phyloP scores from a whole-genome alignment of 1,140 invertebrate species.

The Diuraphis noxia region DNA sequence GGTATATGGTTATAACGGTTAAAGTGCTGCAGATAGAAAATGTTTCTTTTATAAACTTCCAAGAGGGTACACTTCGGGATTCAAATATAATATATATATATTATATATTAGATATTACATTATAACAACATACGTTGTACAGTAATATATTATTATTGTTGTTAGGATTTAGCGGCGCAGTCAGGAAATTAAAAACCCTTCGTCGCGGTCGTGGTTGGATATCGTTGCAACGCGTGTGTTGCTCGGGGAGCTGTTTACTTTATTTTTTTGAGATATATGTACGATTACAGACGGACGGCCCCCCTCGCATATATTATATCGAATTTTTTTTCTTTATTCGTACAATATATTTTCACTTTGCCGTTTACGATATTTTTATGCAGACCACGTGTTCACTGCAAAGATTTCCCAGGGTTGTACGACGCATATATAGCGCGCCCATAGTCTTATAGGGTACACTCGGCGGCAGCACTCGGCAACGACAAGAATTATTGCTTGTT shows the following conservation, averaged over 20 bases:
- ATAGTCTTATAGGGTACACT: background rate
- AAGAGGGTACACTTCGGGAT: background rate
- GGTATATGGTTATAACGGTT: background rate
- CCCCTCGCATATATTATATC: background rate
- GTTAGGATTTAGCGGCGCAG: conserved; percentile 9
- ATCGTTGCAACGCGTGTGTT: background rate
- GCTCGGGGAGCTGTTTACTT: background rate
- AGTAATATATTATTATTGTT: background rate
- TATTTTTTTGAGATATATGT: background rate
- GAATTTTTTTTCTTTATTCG: background rate
- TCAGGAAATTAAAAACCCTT: conserved; percentile 34
- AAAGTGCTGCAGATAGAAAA: background rate
- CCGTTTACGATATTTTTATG: conserved; percentile 52
- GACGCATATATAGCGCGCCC: background rate
- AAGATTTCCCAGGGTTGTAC: conserved; percentile 32
- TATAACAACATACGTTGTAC: background rate
- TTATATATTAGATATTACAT: no score
- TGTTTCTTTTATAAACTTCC: background rate
- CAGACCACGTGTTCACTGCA: conserved; percentile 37
- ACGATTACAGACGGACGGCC: background rate
- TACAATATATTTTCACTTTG: conserved; percentile 35
- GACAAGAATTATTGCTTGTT: conserved; percentile 50
- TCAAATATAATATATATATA: background rate
- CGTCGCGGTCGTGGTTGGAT: background rate
- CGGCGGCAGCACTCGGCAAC: conserved; percentile 18